A percentile compares a stretch with the other conserved stretches of the same genome.
phyloP scores from a whole-genome alignment of 2,797 vertebrate genomes.

The Carcharodon carcharias region DNA sequence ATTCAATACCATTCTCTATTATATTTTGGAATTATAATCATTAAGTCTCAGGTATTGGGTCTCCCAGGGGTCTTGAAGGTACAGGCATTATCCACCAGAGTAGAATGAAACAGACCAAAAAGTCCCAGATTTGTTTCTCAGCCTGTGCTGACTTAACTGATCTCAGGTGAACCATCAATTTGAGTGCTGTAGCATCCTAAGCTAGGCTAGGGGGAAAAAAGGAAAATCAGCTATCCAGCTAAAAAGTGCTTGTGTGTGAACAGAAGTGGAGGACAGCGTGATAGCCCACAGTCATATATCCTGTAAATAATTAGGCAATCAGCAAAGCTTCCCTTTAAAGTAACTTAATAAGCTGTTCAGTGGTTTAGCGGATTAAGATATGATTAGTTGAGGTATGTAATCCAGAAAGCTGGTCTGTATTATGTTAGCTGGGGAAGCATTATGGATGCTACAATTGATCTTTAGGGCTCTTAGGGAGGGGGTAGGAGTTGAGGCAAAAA shows the following conservation, averaged over 20 bases:
- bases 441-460: background rate
- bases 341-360: background rate
- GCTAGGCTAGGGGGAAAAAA: too few relatives aligned
- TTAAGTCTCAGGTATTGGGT: background rate
- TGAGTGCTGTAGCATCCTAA: too few relatives aligned
- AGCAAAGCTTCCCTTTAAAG: background rate
- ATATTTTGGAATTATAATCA: background rate
- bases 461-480: background rate
- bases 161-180: too few relatives aligned
- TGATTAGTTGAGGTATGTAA: background rate
- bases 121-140: too few relatives aligned
- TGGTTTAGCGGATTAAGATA: background rate
- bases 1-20: background rate
- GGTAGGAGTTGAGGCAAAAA: background rate
- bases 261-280: background rate
- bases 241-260: too few relatives aligned
- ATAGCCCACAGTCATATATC: background rate
- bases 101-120: too few relatives aligned
- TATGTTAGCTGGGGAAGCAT: background rate
- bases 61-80: background rate
- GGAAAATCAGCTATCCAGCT: too few relatives aligned
- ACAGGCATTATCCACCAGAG: too few relatives aligned
- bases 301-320: background rate
- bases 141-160: too few relatives aligned
- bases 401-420: background rate